phyloP scores from a whole-genome alignment of 2,113 vertebrate species.

The Nycticorax nycticorax region DNA sequence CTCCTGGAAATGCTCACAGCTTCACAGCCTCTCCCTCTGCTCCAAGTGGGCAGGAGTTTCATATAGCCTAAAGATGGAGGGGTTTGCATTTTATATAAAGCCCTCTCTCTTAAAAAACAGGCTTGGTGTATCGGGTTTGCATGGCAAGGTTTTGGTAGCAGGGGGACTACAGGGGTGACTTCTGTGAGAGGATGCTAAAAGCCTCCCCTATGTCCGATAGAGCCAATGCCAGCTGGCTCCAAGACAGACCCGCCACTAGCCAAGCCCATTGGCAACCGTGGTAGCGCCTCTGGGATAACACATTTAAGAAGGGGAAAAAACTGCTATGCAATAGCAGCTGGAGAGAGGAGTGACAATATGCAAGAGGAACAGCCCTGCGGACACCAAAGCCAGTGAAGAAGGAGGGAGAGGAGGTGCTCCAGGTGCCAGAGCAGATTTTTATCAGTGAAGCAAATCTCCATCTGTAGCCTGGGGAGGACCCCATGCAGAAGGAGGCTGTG shows the following conservation, averaged over 20 bases:
- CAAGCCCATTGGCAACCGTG: background rate
- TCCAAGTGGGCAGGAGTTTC: background rate
- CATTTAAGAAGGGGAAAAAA: background rate
- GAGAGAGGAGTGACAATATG: background rate
- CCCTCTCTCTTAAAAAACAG: background rate
- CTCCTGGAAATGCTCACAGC: background rate
- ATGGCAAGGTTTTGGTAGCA: background rate
- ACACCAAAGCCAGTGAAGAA: background rate
- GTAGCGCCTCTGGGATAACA: background rate
- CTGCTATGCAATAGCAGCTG: background rate
- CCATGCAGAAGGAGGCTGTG: background rate
- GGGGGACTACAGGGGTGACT: background rate
- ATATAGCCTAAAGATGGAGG: background rate
- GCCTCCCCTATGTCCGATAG: background rate
- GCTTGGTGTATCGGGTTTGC: background rate
- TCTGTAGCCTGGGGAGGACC: background rate
- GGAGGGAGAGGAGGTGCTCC: background rate
- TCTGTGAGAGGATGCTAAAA: background rate
- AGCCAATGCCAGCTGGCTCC: background rate
- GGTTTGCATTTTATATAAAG: background rate
- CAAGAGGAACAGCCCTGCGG: too few species aligned
- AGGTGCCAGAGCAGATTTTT: background rate
- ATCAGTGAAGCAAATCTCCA: background rate
- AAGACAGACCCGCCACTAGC: background rate
- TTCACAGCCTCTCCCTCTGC: background rate